phyloP scores from a whole-genome alignment of 2,888 invertebrate genomes.

The Platerodrilus igneus region DNA sequence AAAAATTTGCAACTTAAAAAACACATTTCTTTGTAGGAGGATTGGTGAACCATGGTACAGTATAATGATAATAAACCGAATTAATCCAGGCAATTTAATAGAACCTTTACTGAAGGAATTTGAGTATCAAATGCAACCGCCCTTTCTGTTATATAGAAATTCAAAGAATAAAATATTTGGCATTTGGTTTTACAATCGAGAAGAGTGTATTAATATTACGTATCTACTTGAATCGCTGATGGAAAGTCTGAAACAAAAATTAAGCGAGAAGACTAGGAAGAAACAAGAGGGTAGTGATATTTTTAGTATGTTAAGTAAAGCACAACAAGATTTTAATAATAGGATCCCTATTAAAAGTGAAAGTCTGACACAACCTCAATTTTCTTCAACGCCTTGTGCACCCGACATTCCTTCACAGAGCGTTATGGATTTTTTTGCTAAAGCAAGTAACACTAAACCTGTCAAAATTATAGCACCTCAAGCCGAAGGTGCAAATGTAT shows the following conservation, averaged over 20 bases:
- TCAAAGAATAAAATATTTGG: conserved; percentile 82
- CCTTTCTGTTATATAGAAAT: conserved; percentile 86
- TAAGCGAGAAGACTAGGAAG: conserved; percentile 42
- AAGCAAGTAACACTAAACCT: conserved; percentile 60
- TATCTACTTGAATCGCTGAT: conserved; percentile 68
- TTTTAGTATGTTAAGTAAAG: conserved; percentile 83
- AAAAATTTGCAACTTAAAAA: too few species aligned
- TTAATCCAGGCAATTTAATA: conserved; percentile 86
- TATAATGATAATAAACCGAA: conserved; percentile 90
- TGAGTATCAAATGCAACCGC: conserved; percentile 88
- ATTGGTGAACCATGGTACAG: conserved; percentile 87
- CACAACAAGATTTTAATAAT: conserved; percentile 78
- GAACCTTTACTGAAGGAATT: conserved; percentile 87
- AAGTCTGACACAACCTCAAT: conserved; percentile 33
- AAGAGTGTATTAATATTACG: conserved; percentile 81
- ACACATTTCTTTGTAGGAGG: conserved; percentile 90
- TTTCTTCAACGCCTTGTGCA: conserved; percentile 52
- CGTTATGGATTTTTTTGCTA: conserved; percentile 84
- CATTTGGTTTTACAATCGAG: conserved; percentile 92
- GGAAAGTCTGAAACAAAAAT: conserved; percentile 53
- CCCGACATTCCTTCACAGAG: conserved; percentile 74
- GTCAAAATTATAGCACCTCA: conserved; percentile 51
- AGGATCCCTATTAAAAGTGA: conserved; percentile 50
- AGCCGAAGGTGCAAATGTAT: conserved; percentile 52
- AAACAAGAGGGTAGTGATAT: conserved; percentile 59